Evolutionary conservation across 2,113 vertebrate species (phyloP).

Genomic region (Gymnocephalus cernua): DNA sequence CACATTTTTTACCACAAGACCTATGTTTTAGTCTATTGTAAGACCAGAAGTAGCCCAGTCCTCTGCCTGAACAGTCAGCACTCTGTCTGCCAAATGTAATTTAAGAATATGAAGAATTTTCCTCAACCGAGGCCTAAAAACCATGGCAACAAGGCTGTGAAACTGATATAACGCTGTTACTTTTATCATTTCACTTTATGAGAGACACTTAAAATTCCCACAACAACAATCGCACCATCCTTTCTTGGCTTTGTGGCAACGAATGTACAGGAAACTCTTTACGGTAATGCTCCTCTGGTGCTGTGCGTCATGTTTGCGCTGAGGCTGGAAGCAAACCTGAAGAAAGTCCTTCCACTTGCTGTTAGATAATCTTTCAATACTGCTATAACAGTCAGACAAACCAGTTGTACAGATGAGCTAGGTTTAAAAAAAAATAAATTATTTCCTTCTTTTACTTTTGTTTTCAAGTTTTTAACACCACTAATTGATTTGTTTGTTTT

Average conservation of each 20-base stretch:
- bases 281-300: conserved; percentile 34
- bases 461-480: background rate
- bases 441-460: background rate
- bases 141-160: conserved; percentile 57
- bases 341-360: background rate
- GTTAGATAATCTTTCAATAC: conserved; percentile 10
- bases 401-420: background rate
- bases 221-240: conserved; percentile 34
- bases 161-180: conserved; percentile 28
- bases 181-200: conserved; percentile 62
- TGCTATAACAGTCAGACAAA: background rate
- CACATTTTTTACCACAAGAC: conserved; percentile 9
- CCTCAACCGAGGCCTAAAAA: conserved; percentile 60
- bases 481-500: background rate
- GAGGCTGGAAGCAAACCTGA: background rate
- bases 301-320: background rate
- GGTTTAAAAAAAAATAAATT: background rate
- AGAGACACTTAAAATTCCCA: conserved; percentile 61
- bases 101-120: conserved; percentile 52
- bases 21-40: conserved; percentile 30
- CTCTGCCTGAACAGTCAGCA: background rate
- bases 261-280: conserved; percentile 40
- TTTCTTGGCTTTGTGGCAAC: conserved; percentile 15
- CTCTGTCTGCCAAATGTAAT: conserved; percentile 52
- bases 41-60: conserved; percentile 2